Evolutionary conservation across 2,797 vertebrate species (phyloP).

Genomic region (Oreochromis mossambicus): DNA sequence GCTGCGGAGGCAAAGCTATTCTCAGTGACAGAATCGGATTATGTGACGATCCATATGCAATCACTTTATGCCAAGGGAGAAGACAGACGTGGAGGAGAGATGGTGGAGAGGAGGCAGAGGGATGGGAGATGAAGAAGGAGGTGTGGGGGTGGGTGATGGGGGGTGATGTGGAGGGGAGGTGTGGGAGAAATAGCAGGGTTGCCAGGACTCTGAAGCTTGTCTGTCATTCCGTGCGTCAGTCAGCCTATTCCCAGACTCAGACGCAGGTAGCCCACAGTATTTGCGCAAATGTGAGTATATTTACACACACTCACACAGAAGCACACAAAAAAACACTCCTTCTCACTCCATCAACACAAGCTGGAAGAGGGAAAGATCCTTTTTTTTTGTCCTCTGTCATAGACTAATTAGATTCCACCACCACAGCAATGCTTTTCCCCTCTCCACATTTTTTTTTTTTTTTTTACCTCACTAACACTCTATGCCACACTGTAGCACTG

Average conservation of each 20-base stretch:
- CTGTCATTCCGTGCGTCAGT: slow-evolving; percentile 77
- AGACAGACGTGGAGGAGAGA: slow-evolving; percentile 47
- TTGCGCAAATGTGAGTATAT: slow-evolving; percentile 46
- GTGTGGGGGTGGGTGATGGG: slow-evolving; percentile 37
- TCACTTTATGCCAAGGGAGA: slow-evolving; percentile 56
- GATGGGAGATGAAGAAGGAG: slow-evolving; percentile 43
- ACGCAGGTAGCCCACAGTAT: slow-evolving; percentile 64
- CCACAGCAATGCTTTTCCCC: slow-evolving; percentile 39
- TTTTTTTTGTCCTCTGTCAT: slow-evolving; percentile 48
- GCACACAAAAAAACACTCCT: slow-evolving; percentile 11
- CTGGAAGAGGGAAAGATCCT: slow-evolving; percentile 44
- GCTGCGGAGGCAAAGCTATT: slow-evolving; percentile 39
- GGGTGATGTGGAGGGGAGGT: slow-evolving; percentile 8
- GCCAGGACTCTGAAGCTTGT: slow-evolving; percentile 69
- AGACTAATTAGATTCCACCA: slow-evolving; percentile 70
- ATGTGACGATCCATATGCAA: slow-evolving; percentile 62
- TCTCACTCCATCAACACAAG: slow-evolving; percentile 18
- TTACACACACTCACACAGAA: neutral
- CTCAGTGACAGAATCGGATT: slow-evolving; percentile 62
- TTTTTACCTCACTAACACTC: slow-evolving; percentile 64
- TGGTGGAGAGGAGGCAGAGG: slow-evolving; percentile 35
- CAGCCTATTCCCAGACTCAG: slow-evolving; percentile 72
- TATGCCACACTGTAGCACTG: slow-evolving; percentile 52
- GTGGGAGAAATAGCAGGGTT: slow-evolving; percentile 51
- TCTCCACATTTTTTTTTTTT: slow-evolving; percentile 36